These are phyloP conservation scores for Sebastes paucispinis DNA, from an alignment of 2,797 vertebrate species.

Conservation along the genomic window DNA sequence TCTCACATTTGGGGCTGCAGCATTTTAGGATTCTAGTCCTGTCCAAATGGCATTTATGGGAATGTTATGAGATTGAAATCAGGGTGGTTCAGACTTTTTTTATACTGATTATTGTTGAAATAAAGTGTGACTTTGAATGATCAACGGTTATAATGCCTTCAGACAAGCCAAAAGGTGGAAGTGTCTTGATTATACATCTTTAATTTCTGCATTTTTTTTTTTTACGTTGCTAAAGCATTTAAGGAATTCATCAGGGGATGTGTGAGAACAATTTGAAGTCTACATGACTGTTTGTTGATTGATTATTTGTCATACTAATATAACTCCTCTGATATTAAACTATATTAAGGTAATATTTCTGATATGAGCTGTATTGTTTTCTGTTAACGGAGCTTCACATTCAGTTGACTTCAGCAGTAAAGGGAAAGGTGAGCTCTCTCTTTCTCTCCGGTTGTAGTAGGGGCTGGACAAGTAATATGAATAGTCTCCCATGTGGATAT, in stretches of 20 bases:
- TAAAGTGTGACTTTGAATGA: slow-evolving; percentile 17
- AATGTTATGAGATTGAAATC: slow-evolving; percentile 26
- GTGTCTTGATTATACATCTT: slow-evolving; percentile 26
- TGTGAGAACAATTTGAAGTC: slow-evolving; percentile 34
- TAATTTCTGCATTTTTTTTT: background rate
- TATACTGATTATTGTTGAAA: slow-evolving; percentile 14
- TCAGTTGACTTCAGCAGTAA: background rate
- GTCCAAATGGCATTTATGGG: slow-evolving; percentile 1
- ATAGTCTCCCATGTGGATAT: background rate
- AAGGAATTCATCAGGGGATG: slow-evolving; percentile 12
- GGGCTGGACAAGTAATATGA: background rate
- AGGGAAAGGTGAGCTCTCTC: background rate
- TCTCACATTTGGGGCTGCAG: background rate
- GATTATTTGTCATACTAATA: slow-evolving; percentile 22
- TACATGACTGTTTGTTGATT: background rate
- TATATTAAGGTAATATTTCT: slow-evolving; percentile 23
- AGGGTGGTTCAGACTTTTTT: slow-evolving; percentile 22
- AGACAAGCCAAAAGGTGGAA: slow-evolving; percentile 33
- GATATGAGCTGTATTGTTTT: slow-evolving; percentile 15
- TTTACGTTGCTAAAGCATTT: background rate
- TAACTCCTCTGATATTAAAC: slow-evolving; percentile 24
- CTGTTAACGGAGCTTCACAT: background rate
- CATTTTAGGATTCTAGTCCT: background rate
- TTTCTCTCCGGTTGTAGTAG: background rate
- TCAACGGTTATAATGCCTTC: slow-evolving; percentile 38